Evolutionary conservation across 1,140 invertebrate species (phyloP).

Genomic region (Episyrphus balteatus): DNA sequence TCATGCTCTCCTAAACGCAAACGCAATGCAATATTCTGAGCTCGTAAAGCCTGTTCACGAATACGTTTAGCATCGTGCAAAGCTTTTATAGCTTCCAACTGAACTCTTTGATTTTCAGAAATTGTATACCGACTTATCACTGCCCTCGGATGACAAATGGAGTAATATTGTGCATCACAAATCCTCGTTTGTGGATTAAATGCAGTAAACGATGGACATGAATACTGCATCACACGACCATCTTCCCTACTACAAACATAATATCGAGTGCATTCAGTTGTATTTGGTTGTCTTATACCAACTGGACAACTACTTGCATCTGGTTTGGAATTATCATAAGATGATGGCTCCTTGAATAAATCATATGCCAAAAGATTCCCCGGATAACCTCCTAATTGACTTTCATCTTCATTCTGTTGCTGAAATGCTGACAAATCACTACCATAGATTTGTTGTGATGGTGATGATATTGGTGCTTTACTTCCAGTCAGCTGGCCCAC

Average conservation of each 20-base stretch:
- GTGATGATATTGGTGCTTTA: neutral
- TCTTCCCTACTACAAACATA: conserved; percentile 40
- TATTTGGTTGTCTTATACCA: conserved; percentile 39
- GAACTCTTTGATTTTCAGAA: conserved; percentile 19
- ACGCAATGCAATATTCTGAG: conserved; percentile 18
- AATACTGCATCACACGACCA: conserved; percentile 36
- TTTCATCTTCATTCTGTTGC: no score
- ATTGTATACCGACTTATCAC: conserved; percentile 16
- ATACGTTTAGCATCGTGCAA: conserved; percentile 25
- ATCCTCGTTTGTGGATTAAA: conserved; percentile 39
- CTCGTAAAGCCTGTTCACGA: conserved; percentile 21
- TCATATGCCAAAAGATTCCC: no score
- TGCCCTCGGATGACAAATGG: conserved; percentile 21
- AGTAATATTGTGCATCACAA: conserved; percentile 37
- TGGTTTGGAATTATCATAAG: no score
- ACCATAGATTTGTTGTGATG: no score
- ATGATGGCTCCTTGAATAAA: no score
- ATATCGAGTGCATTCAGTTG: conserved; percentile 41
- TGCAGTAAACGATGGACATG: conserved; percentile 39
- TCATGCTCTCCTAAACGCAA: neutral
- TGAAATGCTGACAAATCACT: no score
- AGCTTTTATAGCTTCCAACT: conserved; percentile 25
- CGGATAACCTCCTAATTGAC: no score
- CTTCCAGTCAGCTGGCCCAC: neutral
- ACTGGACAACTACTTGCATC: conserved; percentile 36